Evolutionary conservation across 1,140 invertebrate genomes (phyloP), one percentile per base, ranked within the genome.

Genomic region (Polyergus mexicanus): DNA sequence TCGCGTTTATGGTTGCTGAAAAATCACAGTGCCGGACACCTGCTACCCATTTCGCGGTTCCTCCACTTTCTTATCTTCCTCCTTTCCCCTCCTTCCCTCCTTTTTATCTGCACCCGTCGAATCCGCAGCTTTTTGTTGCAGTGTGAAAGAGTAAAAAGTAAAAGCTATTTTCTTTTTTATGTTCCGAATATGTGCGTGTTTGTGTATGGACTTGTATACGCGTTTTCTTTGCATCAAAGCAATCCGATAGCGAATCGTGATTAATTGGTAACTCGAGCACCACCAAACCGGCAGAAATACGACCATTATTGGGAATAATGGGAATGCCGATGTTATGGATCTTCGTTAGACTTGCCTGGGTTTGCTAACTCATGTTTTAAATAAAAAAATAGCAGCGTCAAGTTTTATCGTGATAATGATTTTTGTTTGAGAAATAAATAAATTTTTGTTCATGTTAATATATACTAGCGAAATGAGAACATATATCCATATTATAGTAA

Each of bases 191-290:
- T 47, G 13, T n/a, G n/a, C 44, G 13, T 22, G 51, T 35, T 41
- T 32, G 32, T 81, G 54, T 60, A 32, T 41, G 28, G 8, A 47
- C 2, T 32, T 19, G 38, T 44, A 51, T 54, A 35, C 38, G 54
- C 54, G 38, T 72, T 72, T 83, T 25, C 68, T 72, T 83, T 72
- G 78, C 68, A 16, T 25, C 56, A 44, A 19, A 16, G 78, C 38
- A 72, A 83, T 83, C 4, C 68, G 78, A 72, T 58, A 38, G 54
- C 22, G 66, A 81, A 60, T 72, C 54, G 28, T 38, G 32, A 83
- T 74, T 83, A 83, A 83, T 83, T 83, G 78, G 78, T 83, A 83
- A 83, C 78, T 32, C 56, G 78, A 83, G 66, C 38, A 83, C 47
- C 78, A 56, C n/a, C n/a, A 62, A 60, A 72, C 10, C 4, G 25